Evolutionary conservation across 1,140 invertebrate species (phyloP).

Genomic region (Drosophila grimshawi): DNA sequence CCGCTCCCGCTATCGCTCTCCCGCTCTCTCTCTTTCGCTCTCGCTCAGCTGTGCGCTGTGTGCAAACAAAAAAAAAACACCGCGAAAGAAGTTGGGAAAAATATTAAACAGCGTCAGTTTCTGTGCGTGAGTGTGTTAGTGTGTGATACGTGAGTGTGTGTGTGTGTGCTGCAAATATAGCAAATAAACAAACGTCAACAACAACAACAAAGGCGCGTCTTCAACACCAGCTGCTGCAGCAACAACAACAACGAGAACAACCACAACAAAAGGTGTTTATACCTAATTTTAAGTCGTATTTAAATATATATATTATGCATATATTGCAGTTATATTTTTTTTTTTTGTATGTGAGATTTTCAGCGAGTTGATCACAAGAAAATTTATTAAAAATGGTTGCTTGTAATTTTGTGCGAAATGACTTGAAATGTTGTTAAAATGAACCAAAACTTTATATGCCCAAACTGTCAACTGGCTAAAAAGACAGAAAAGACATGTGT

Average conservation of each 20-base stretch:
- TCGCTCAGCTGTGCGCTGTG: constrained; percentile 24
- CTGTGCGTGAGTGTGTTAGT: background rate
- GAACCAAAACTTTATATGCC: too few species aligned
- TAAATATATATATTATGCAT: background rate
- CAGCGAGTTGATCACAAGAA: background rate
- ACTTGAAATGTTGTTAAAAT: background rate
- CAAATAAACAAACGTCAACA: constrained; percentile 1
- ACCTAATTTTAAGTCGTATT: background rate
- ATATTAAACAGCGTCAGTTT: constrained; percentile 17
- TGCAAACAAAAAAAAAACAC: constrained; percentile 18
- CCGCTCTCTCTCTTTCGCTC: background rate
- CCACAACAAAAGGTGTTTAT: constrained; percentile 40
- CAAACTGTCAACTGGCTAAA: too few species aligned
- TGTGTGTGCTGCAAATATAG: background rate
- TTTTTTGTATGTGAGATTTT: constrained; percentile 16
- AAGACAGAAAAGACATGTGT: too few species aligned
- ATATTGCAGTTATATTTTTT: too few species aligned
- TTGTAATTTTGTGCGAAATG: background rate
- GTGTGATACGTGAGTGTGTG: background rate
- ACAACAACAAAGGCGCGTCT: background rate
- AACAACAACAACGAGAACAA: too few species aligned
- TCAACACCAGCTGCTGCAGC: background rate
- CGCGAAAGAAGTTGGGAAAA: constrained; percentile 28
- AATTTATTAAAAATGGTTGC: background rate
- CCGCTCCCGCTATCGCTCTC: background rate